Percentiles rank a stretch among this genome's conserved stretches.
Evolutionary conservation across 2,797 vertebrate species (phyloP).

Genomic region (Intellagama lesueurii): DNA sequence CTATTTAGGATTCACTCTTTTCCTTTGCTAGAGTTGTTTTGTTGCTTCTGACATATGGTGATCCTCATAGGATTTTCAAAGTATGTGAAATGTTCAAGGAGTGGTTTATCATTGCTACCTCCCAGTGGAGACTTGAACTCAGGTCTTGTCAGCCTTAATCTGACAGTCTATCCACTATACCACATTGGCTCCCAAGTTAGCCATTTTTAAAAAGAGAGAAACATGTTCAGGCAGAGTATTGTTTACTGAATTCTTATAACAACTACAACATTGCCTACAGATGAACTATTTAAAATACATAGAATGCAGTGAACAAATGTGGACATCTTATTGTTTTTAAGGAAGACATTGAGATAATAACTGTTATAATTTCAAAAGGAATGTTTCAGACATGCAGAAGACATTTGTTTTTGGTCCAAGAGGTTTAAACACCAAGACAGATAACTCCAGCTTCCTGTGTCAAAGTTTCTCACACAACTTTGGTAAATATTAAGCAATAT

Average conservation of each 20-base stretch:
- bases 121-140: too few relatives aligned
- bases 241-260: conserved; percentile 55
- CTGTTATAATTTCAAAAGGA: conserved; percentile 33
- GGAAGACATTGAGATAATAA: conserved; percentile 45
- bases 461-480: conserved; percentile 46
- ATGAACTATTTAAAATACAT: conserved; percentile 55
- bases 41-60: too few relatives aligned
- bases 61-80: too few relatives aligned
- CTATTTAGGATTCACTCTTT: conserved; percentile 13
- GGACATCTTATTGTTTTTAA: conserved; percentile 41
- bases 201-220: conserved; percentile 31
- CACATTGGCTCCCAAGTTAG: rapidly evolving
- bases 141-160: too few relatives aligned
- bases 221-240: neutral
- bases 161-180: too few relatives aligned
- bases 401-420: conserved; percentile 54
- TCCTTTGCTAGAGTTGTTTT: neutral
- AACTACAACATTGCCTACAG: conserved; percentile 52
- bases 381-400: conserved; percentile 20
- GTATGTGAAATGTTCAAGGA: too few relatives aligned
- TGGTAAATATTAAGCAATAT: conserved; percentile 57
- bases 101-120: too few relatives aligned
- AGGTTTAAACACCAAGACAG: conserved; percentile 47
- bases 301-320: conserved; percentile 38
- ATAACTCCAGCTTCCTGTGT: conserved; percentile 38